Base-by-base conservation (phyloP, 2,888 invertebrate genomes). In the Yponomeuta malinellus region DNA sequence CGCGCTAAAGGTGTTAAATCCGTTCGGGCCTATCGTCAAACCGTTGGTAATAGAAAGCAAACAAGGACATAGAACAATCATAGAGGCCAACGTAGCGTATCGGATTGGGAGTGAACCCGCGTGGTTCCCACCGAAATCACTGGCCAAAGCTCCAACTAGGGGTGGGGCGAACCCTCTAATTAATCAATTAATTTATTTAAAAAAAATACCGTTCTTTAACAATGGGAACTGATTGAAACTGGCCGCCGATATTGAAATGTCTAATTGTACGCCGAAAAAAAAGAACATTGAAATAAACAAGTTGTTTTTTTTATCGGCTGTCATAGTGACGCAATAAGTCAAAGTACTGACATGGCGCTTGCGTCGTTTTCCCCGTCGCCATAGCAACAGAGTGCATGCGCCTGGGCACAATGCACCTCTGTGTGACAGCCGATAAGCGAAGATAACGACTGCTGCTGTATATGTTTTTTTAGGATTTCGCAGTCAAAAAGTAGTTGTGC, bases 101-200 rank as follows among this genome's bases (percentile, higher is more conserved):
- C 83, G 75, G 12, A 65, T 29, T 23, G 52, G 52, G 59, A 63
- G 23, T 37, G 23, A 74, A 78, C 74, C 73, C 75, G 52, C 77
- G 78, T 77, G 83, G 91, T 91, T 91, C 92, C 87, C 91, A 92
- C 88, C 85, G 81, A 88, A 87, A 82, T 84, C 77, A 78, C 77
- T 79, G 77, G 77, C 78, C 79, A 77, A 63, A 59, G 15, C 52
- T 12, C 15, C 52, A 43, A 59, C 52, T 37, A 76, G 81, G 82
- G 87, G 85, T 82, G 84, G 84, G 81, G 79, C 77, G 75, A 78
- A 74, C 73, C 76, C 78, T 77, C 33, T 59, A 31, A 78, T 83
- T 87, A 87, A 90, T 90, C 89, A 87, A 81, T 84, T 85, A 84
- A 84, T 82, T 80, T 84, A 23, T 23, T 23, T 23, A 23, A 84